phyloP scores from a whole-genome alignment of 2,888 invertebrate genomes.

The Emmelina monodactyla region DNA sequence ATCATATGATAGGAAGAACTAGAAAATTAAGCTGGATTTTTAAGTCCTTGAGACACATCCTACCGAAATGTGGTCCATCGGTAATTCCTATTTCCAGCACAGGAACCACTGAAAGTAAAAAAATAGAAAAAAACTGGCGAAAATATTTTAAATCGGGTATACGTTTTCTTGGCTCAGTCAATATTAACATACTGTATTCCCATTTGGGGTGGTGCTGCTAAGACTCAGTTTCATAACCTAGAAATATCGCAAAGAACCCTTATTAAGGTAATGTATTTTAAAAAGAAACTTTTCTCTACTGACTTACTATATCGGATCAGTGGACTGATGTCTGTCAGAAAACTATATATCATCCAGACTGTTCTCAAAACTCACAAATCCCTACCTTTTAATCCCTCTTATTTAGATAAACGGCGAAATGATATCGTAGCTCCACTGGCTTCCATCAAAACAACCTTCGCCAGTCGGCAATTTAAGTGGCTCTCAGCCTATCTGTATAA shows the following conservation, averaged over 20 bases:
- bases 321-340: background rate
- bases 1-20: too few relatives aligned
- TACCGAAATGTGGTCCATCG: too few relatives aligned
- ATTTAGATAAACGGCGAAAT: background rate
- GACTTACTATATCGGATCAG: background rate
- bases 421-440: background rate
- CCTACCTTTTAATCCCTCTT: background rate
- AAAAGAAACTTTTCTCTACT: background rate
- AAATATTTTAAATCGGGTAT: too few relatives aligned
- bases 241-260: background rate
- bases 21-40: background rate
- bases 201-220: background rate
- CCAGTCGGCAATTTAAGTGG: background rate
- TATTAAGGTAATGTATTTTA: background rate
- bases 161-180: background rate
- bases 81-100: background rate
- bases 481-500: background rate
- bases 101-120: background rate
- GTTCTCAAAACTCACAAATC: background rate
- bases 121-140: too few relatives aligned
- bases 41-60: background rate
- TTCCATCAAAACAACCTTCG: background rate
- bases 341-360: background rate
- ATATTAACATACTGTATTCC: background rate
- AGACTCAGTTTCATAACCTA: background rate